A percentile compares a stretch with the other conserved stretches of the same genome.
Conservation (phyloP, 2,888 invertebrate species). For the Leptopilina drosophilae region DNA sequence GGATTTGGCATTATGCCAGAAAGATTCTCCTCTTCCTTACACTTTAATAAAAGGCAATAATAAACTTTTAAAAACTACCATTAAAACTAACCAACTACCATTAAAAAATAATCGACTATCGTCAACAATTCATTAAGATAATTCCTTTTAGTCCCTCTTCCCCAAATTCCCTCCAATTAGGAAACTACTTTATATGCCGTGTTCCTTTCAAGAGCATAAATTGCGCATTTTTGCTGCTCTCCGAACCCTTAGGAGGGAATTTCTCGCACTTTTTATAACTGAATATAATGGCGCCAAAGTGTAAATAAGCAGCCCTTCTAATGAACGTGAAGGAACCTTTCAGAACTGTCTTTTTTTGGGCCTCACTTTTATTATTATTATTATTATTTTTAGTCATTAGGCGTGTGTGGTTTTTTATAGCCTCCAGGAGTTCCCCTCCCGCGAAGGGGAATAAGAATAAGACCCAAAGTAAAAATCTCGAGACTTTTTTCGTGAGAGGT, state of each 20-base stretch:
- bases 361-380: conserved; percentile 22
- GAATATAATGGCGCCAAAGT: conserved; percentile 28
- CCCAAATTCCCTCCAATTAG: not conserved
- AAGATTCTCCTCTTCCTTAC: not conserved
- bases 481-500: conserved; percentile 10
- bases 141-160: not conserved
- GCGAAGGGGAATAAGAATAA: not conserved
- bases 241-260: conserved; percentile 3
- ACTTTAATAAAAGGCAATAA: not conserved
- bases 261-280: conserved; percentile 27
- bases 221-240: not conserved
- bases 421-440: not conserved
- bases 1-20: conserved; percentile 33
- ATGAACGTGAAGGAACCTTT: conserved; percentile 22
- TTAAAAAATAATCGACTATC: not conserved
- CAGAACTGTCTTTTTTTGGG: conserved; percentile 18
- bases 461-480: conserved; percentile 21
- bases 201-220: not conserved
- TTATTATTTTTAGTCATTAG: conserved; percentile 39
- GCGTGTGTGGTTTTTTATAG: not conserved
- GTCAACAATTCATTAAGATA: conserved; percentile 9
- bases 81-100: not conserved
- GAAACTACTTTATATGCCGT: not conserved
- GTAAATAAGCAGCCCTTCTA: conserved; percentile 37
- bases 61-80: not conserved